Evolutionary conservation across 2,797 vertebrate genomes (phyloP), one percentile per base, ranked within the genome.

Genomic region (Parotocinclus haroldoi): DNA sequence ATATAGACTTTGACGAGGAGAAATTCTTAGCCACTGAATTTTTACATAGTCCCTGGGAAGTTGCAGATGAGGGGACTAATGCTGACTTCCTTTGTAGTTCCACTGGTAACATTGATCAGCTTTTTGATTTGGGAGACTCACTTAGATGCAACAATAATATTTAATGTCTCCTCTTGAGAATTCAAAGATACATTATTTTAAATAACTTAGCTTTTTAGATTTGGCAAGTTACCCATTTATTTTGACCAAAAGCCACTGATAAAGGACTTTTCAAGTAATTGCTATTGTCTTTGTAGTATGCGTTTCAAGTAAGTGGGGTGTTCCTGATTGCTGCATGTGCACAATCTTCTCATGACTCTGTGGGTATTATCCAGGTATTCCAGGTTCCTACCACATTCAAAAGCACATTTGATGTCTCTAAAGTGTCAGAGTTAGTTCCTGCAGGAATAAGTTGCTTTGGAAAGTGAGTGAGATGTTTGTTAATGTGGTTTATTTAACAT

Each of bases 11-110:
- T 52, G 93, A 95, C 0, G 93, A 97, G 85, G 90, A 91, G 76
- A 95, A 95, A 64, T 93, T 95, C 75, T 82, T 96, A 73, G 93
- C 94, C 66, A 93, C 94, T 0, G 91, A 93, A 13, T 95, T 96
- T 81, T 89, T 99, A 80, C 92, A 97, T 82, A 89, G 88, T 18
- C 91, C 92, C 19, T 98, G 95, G 95, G 88, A 92, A 0, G 94
- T 95, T 63, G 88, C 85, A 74, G 86, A 87, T 59, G 86, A 85
- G 0, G 84, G 79, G 3, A 54, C 71, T 12, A 81, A 78, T n/a
- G 73, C 40, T 0, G 91, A 94, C 68, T 92, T 89, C 82, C 90
- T 95, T 45, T 88, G 90, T 38, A 83, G 76, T 78, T 85, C 91
- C 1, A 66, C 83, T 0, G 80, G 91, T 79, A 92, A 83, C 78